Conservation (phyloP, 2,888 invertebrate species). For the Dicranocentrus wangi region DNA sequence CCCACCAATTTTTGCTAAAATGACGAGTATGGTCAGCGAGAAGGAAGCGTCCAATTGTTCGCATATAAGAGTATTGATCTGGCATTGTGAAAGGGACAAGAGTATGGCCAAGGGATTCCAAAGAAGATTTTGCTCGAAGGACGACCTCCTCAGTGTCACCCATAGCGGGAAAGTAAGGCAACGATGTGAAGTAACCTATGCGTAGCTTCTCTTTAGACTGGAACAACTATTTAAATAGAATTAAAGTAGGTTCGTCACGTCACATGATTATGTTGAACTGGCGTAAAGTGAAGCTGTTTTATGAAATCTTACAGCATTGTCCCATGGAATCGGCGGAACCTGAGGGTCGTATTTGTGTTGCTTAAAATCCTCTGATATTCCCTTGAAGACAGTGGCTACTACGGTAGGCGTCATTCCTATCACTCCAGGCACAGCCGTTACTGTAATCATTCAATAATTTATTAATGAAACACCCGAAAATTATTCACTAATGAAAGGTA, state of each 20-base stretch:
- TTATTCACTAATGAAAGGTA: too few species aligned
- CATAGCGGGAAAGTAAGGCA: slow-evolving; percentile 58
- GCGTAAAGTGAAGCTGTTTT: too few species aligned
- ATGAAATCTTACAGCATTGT: slow-evolving; percentile 60
- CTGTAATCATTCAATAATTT: too few species aligned
- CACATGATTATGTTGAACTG: background rate
- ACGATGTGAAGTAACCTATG: slow-evolving; percentile 63
- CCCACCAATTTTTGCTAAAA: slow-evolving; percentile 67
- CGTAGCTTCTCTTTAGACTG: slow-evolving; percentile 34
- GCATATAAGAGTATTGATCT: slow-evolving; percentile 47
- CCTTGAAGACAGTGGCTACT: slow-evolving; percentile 64
- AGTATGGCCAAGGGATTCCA: slow-evolving; percentile 58
- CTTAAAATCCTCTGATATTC: slow-evolving; percentile 53
- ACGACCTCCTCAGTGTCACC: slow-evolving; percentile 59
- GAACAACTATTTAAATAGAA: slow-evolving; percentile 40
- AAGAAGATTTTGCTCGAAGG: slow-evolving; percentile 49
- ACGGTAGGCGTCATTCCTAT: slow-evolving; percentile 37
- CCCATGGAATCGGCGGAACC: slow-evolving; percentile 69
- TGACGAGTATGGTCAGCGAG: slow-evolving; percentile 53
- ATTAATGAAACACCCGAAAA: too few species aligned
- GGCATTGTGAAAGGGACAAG: slow-evolving; percentile 62
- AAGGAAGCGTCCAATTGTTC: slow-evolving; percentile 42
- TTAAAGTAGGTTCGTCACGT: background rate
- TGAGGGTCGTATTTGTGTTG: slow-evolving; percentile 66
- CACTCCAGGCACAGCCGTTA: slow-evolving; percentile 59